These are phyloP conservation scores for Crossoptilon crossoptilon DNA, from an alignment of 2,797 vertebrate genomes.

Conservation along the genomic window DNA sequence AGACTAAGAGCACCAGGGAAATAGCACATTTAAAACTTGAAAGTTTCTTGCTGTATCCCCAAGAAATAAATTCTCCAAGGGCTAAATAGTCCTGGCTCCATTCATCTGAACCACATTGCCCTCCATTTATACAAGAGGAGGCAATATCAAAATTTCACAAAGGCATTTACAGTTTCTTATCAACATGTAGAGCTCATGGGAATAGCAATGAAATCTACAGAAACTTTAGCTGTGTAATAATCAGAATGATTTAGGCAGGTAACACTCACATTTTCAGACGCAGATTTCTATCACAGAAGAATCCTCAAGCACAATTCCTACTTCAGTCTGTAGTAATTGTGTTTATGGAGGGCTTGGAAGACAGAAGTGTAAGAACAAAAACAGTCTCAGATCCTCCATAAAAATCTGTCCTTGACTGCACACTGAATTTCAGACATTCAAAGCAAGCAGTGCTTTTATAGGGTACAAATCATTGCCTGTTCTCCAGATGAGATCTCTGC, in stretches of 20 bases:
- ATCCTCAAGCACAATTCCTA: background rate
- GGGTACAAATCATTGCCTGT: background rate
- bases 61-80: slow-evolving; percentile 11
- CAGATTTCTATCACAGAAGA: background rate
- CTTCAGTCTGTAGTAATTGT: background rate
- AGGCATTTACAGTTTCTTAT: background rate
- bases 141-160: background rate
- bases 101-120: background rate
- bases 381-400: background rate
- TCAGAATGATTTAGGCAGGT: background rate
- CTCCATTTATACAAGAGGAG: background rate
- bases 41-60: background rate
- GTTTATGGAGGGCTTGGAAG: background rate
- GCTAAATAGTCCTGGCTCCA: background rate
- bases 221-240: background rate
- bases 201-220: background rate
- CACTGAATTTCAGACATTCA: background rate
- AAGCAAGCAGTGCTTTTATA: background rate
- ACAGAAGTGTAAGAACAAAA: background rate
- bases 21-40: background rate
- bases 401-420: background rate
- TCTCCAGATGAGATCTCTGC: background rate
- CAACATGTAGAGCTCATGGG: background rate
- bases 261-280: background rate
- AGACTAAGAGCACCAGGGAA: background rate